Conservation (phyloP, 1,140 invertebrate species). For the Lycorma delicatula region DNA sequence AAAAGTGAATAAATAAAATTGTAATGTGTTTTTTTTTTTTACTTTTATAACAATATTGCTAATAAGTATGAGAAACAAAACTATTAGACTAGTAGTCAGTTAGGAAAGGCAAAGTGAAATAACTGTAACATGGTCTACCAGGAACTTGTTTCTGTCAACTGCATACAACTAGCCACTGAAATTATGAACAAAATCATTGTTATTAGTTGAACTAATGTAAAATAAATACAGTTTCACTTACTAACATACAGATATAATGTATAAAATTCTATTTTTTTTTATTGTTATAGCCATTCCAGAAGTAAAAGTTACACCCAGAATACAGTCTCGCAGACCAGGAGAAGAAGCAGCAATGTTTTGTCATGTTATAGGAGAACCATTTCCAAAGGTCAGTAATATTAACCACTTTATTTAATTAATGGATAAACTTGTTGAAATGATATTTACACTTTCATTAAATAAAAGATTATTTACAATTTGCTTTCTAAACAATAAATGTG, state of each 20-base stretch:
- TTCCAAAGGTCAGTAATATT: slow-evolving; percentile 50
- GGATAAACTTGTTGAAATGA: background rate
- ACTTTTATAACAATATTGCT: too few species aligned
- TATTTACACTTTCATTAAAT: background rate
- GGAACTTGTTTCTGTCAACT: too few species aligned
- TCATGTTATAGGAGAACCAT: slow-evolving; percentile 59
- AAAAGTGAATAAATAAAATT: too few species aligned
- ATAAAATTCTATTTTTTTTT: slow-evolving; percentile 11
- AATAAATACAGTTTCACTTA: too few species aligned
- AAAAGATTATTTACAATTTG: background rate
- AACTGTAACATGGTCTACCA: too few species aligned
- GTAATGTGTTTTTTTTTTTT: too few species aligned
- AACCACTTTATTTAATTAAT: background rate
- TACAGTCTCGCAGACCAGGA: slow-evolving; percentile 55
- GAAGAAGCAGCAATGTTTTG: slow-evolving; percentile 59
- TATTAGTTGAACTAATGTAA: too few species aligned
- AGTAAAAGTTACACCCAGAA: slow-evolving; percentile 56
- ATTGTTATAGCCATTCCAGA: slow-evolving; percentile 51
- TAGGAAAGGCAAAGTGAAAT: too few species aligned
- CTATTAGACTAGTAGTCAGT: too few species aligned
- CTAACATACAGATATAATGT: slow-evolving; percentile 3
- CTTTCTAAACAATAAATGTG: background rate
- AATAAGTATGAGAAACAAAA: too few species aligned
- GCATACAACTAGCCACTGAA: too few species aligned
- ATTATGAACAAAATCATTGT: too few species aligned